Evolutionary conservation across 1,140 invertebrate genomes (phyloP), one percentile per base, ranked within the genome.

Genomic region (Ceratina australensis): DNA sequence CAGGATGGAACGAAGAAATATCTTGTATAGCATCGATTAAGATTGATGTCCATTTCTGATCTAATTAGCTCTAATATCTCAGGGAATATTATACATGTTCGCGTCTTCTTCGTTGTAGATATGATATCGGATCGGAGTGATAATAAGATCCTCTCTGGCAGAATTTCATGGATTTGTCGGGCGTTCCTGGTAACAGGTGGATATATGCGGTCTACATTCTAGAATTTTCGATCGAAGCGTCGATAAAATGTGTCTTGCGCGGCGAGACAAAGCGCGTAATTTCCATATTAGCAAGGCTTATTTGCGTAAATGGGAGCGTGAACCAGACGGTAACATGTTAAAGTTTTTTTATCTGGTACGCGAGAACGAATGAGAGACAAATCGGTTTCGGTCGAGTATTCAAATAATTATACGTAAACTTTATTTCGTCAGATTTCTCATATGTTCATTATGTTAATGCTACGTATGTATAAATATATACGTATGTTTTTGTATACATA

Each of bases 381-480:
- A 42, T 42, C 33, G 5, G 33, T 42, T 42, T 10, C 7, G 33
- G 73, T 82, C 80, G 80, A 75, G 47, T 80, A 49, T 83, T 82
- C 65, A 85, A 87, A 82, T 84, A 72, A 85, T 76, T 73, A 87
- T 86, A 87, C 83, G 75, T 82, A 86, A 87, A 85, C 68, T 87
- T 85, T 87, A 85, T 87, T 85, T 83, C 68, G 47, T 82, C 76
- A 86, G 65, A 82, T 82, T 68, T 84, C 68, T 79, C 80, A 80
- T 78, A 71, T 75, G 33, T 42, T 42, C 33, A 42, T 81, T n/a
- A 61, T 76, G 72, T 67, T 77, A 81, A 82, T 69, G 57, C 50
- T 86, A 85, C 61, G 73, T 87, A 87, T 87, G 81, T 88, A 87
- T 87, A 87, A 84, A 86, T 88, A 88, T 87, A 86, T 87, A 87